Evolutionary conservation across 2,797 vertebrate genomes (phyloP), one percentile per base, ranked within the genome.

Genomic region (Coregonus suidteri): DNA sequence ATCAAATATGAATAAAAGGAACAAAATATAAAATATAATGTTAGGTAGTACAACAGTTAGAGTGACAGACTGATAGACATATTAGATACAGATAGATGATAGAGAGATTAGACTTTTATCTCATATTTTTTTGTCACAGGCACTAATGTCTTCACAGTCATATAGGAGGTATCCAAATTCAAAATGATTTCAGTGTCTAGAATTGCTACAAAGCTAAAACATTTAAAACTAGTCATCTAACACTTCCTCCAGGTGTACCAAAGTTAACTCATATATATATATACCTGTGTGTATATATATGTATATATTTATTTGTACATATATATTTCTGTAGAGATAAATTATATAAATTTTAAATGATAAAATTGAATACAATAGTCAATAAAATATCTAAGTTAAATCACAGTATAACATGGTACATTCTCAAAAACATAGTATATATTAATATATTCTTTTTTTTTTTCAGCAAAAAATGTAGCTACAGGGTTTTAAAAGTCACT

Each of bases 111-210:
- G 91, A 94, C 92, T 92, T 84, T 93, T 92, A 93, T 93, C 90
- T 94, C 90, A 91, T 94, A 91, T 94, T 94, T 93, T 89, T 94
- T 93, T 94, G 92, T 94, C 93, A 95, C 94, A 95, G 94, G 94
- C 94, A 95, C 94, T 95, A 94, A 95, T 95, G 94, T 95, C 94
- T 95, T 95, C 94, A 95, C 94, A 95, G 94, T 95, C 94, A 95
- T 94, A 95, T 93, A 95, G 93, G 94, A 95, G 94, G 94, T 94
- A 92, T 95, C 79, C 84, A 94, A 95, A 94, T 93, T 93, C 90
- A 93, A 94, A 94, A 94, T 91, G 89, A 94, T 92, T 93, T 94
- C 91, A 91, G 91, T 92, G 91, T 95, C 92, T 94, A 94, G 91
- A 93, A 93, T 93, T 80, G 92, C 94, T 95, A 95, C 94, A 94